Percentiles rank a stretch among this genome's conserved stretches.
phyloP scores from a whole-genome alignment of 2,113 vertebrate genomes.

The Malurus cyaneus region DNA sequence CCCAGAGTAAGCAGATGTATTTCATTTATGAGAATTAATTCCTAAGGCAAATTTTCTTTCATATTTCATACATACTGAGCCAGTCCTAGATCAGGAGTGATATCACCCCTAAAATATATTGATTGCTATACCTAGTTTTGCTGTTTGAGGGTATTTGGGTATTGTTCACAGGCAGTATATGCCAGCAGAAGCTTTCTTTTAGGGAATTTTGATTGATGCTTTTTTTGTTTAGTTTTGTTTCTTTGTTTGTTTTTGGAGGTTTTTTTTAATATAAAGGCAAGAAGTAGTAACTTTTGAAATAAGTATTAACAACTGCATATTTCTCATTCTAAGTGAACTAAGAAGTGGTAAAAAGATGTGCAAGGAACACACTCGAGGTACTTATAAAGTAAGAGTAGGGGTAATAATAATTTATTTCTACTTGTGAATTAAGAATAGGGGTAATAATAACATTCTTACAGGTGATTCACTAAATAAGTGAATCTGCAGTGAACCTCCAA shows the following conservation, averaged over 20 bases:
- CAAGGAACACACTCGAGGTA: neutral
- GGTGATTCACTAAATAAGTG: neutral
- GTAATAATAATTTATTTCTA: neutral
- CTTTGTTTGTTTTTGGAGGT: neutral
- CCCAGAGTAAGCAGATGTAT: neutral
- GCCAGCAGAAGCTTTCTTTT: neutral
- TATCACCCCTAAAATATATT: neutral
- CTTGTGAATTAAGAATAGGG: neutral
- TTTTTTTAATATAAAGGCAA: neutral
- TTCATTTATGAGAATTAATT: neutral
- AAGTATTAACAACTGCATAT: neutral
- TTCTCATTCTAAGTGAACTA: neutral
- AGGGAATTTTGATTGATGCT: fast-evolving
- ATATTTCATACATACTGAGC: neutral
- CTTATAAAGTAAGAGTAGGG: neutral
- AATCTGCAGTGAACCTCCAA: neutral
- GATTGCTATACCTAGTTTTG: neutral
- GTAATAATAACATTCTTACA: neutral
- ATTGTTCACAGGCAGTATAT: neutral
- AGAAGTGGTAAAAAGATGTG: neutral
- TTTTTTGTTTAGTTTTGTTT: neutral
- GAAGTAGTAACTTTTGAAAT: neutral
- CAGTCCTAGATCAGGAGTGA: neutral
- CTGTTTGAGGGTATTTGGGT: fast-evolving
- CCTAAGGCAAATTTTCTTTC: neutral